Conservation (phyloP, 2,797 vertebrate genomes). For the Pseudotriccus pelzelni region DNA sequence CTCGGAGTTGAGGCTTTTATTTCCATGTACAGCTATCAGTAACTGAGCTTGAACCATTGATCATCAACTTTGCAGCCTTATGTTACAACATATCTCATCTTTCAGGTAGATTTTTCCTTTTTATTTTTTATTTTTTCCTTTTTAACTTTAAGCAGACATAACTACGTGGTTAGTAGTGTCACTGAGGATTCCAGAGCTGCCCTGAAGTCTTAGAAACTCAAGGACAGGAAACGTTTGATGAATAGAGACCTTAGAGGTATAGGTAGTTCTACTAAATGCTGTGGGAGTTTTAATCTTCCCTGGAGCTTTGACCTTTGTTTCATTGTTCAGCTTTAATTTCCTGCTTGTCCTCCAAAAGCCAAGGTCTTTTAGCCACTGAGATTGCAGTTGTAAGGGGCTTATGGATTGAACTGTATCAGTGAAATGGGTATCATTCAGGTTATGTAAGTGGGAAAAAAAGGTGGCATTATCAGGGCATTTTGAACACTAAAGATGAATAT, state of each 20-base stretch:
- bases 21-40: background rate
- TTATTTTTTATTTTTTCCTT: background rate
- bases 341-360: background rate
- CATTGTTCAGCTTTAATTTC: background rate
- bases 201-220: background rate
- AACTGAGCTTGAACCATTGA: background rate
- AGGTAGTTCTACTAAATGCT: background rate
- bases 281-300: accelerated
- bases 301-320: background rate
- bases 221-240: background rate
- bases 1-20: background rate
- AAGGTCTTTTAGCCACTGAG: background rate
- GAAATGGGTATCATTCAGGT: background rate
- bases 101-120: background rate
- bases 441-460: background rate
- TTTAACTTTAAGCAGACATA: background rate
- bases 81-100: background rate
- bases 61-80: background rate
- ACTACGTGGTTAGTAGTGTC: background rate
- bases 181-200: background rate
- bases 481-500: background rate
- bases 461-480: background rate
- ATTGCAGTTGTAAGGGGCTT: background rate
- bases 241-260: background rate
- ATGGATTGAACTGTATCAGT: background rate